Evolutionary conservation across 2,113 vertebrate species (phyloP), one percentile per base, ranked within the genome.

Genomic region (Ivindomyrus marchei): DNA sequence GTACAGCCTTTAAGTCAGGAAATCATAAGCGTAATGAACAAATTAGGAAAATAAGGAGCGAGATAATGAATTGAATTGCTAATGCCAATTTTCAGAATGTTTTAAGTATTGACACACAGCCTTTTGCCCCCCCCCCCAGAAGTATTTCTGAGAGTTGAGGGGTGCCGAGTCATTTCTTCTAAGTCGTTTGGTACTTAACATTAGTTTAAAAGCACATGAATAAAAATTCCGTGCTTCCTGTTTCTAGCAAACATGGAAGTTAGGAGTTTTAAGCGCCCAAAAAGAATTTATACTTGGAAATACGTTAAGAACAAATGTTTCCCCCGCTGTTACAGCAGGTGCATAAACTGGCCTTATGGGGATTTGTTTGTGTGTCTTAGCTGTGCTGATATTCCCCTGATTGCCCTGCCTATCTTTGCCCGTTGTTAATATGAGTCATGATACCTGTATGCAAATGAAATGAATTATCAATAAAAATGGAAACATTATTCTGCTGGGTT

Each of bases 401-500:
- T 46, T 85, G 80, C 86, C 91, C 88, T 92, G 88, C 88, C 90
- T 91, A 91, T 89, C 90, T n/a, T 10, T 88, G 50, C 88, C 87
- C 74, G 70, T 91, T 89, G 90, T 89, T 77, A 85, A 91, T n/a
- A 62, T 87, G 89, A 88, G 90, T 89, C 84, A 91, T 85, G 90
- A 88, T 94, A 95, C 95, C 95, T 95, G 93, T 95, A 94, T 92
- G 92, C 90, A 77, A 92, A 91, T 92, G 91, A 77, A 91, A 91
- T 92, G 92, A 93, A 92, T 92, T 93, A 92, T 93, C 92, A 95
- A 95, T 95, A 95, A 96, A 95, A 93, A 90, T 89, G 39, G 91
- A 94, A 94, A 89, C 85, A 84, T 24, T 66, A 27, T 47, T 90
- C 42, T 31, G 27, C 31, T 31, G 11, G 9, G 17, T 45, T 80